These are phyloP conservation scores for Ceratoteleas bidentatus DNA, from an alignment of 1,140 invertebrate species.

Conservation along the genomic window DNA sequence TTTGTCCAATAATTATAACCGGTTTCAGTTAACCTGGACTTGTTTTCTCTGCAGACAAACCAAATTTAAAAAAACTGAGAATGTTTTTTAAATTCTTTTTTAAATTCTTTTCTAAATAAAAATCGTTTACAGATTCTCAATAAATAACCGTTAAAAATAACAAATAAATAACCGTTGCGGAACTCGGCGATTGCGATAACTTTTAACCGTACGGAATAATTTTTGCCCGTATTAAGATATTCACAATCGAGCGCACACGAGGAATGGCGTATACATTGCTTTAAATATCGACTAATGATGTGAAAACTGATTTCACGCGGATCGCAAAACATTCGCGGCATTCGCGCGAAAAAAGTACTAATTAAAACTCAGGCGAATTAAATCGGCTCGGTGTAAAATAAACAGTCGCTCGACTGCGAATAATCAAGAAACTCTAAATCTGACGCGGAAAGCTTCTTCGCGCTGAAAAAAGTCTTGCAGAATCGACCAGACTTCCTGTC, in stretches of 20 bases:
- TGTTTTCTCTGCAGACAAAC: no score
- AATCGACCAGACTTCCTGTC: no score
- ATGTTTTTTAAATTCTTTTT: no score
- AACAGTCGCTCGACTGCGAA: neutral
- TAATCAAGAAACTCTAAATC: neutral
- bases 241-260: conserved; percentile 1
- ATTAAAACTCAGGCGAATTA: neutral
- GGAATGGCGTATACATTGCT: conserved; percentile 14
- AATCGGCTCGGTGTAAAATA: neutral
- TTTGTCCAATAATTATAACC: no score
- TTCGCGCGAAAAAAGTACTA: neutral
- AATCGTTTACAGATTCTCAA: no score
- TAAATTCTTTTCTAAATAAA: no score
- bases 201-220: neutral
- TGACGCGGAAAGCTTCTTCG: neutral
- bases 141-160: no score
- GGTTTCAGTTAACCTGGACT: no score
- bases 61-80: no score
- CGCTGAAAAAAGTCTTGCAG: no score
- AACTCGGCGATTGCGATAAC: neutral
- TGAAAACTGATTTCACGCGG: neutral
- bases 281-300: conserved; percentile 4
- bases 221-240: conserved; percentile 13
- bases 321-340: neutral
- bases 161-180: no score